Evolutionary conservation across 2,797 vertebrate genomes (phyloP).

Genomic region (Lithobates sylvaticus): DNA sequence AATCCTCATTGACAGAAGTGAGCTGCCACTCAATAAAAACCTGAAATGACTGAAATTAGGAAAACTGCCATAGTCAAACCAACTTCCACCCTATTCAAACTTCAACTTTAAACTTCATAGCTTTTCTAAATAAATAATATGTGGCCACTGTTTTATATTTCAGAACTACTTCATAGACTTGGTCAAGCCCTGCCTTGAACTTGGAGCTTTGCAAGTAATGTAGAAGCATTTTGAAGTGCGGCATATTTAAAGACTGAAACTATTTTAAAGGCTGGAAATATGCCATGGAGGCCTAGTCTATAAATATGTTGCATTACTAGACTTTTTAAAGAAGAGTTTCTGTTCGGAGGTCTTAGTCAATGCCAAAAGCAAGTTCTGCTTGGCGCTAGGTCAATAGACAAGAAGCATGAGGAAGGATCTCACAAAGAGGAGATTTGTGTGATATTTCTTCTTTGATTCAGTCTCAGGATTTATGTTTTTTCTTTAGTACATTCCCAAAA

Average conservation of each 20-base stretch:
- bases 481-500: neutral
- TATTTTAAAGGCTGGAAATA: slow-evolving; percentile 9
- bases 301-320: slow-evolving; percentile 10
- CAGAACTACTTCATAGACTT: neutral
- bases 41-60: no score
- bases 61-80: no score
- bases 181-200: neutral
- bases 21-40: no score
- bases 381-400: slow-evolving; percentile 35
- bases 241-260: neutral
- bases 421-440: slow-evolving; percentile 46
- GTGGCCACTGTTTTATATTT: neutral
- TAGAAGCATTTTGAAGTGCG: neutral
- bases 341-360: slow-evolving; percentile 1
- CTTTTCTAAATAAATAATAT: neutral
- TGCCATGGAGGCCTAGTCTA: neutral
- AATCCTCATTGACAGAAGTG: no score
- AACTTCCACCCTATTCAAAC: no score
- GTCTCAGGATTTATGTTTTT: neutral
- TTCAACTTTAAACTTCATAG: no score
- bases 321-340: slow-evolving; percentile 43
- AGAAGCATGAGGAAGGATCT: slow-evolving; percentile 10
- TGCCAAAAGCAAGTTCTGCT: slow-evolving; percentile 27
- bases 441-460: slow-evolving; percentile 26
- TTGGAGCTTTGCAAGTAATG: neutral